Conservation (phyloP, 1,140 invertebrate species). For the Onthophagus taurus region DNA sequence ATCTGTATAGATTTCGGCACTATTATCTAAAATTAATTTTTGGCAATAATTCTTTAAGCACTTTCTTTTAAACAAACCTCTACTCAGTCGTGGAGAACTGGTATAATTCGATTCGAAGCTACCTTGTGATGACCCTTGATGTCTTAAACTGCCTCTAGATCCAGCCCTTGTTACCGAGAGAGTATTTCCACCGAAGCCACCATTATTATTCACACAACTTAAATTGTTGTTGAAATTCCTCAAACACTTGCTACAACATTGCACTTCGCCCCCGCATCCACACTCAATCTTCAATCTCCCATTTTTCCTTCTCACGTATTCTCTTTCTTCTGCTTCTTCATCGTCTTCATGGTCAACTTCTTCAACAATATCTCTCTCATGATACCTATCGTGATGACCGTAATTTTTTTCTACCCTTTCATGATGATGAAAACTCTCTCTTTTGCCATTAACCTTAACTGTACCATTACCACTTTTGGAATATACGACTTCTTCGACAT, state of each 20-base stretch:
- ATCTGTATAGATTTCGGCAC: constrained; percentile 68
- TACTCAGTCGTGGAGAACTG: constrained; percentile 49
- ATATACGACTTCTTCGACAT: constrained; percentile 1
- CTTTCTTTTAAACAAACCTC: constrained; percentile 41
- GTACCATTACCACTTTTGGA: constrained; percentile 9
- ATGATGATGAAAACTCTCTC: constrained; percentile 27
- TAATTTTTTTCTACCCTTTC: constrained; percentile 15
- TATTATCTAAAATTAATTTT: constrained; percentile 52
- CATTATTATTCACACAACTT: constrained; percentile 29
- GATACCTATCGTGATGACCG: constrained; percentile 25
- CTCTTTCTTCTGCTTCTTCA: neutral
- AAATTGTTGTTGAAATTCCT: constrained; percentile 31
- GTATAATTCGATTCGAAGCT: constrained; percentile 47
- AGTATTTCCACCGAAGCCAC: constrained; percentile 29
- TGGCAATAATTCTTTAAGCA: neutral
- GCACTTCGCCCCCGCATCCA: constrained; percentile 27
- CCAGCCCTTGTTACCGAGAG: constrained; percentile 39
- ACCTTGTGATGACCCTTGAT: constrained; percentile 54
- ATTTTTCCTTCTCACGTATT: neutral
- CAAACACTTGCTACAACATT: constrained; percentile 27
- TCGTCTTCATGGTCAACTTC: constrained; percentile 19
- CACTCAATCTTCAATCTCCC: constrained; percentile 17
- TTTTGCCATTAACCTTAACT: constrained; percentile 20
- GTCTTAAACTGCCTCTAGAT: constrained; percentile 42
- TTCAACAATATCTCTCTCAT: constrained; percentile 29